These are phyloP conservation scores for Helleia helle DNA, from an alignment of 2,888 invertebrate genomes.

Conservation along the genomic window DNA sequence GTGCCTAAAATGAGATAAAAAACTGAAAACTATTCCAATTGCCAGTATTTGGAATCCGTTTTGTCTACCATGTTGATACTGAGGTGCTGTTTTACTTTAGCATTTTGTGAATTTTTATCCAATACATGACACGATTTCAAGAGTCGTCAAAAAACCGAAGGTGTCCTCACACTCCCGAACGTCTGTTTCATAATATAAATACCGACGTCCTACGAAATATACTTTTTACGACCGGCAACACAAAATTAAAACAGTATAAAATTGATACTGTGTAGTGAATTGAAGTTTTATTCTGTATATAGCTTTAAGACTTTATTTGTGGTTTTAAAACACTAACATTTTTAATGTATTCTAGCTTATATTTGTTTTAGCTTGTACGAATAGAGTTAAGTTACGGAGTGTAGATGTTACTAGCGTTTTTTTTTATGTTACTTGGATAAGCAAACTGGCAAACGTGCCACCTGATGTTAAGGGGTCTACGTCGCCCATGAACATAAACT, in stretches of 20 bases:
- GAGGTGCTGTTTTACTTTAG: constrained; percentile 23
- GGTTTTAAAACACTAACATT: too few relatives aligned
- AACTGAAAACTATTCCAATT: constrained; percentile 70
- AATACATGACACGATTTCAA: constrained; percentile 5
- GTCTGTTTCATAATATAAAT: constrained; percentile 8
- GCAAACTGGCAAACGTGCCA: too few relatives aligned
- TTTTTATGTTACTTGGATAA: too few relatives aligned
- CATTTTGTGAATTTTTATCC: constrained; percentile 11
- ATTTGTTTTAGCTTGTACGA: too few relatives aligned
- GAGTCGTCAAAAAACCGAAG: constrained; percentile 2
- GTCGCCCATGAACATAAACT: too few relatives aligned
- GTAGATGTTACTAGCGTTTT: too few relatives aligned
- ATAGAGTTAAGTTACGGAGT: too few relatives aligned
- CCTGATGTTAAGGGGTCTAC: too few relatives aligned
- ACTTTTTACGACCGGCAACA: neutral
- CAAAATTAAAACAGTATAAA: constrained; percentile 2
- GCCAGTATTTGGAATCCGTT: constrained; percentile 69
- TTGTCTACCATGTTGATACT: constrained; percentile 55
- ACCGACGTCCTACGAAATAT: neutral
- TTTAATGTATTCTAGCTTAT: too few relatives aligned
- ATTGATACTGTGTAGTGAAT: neutral
- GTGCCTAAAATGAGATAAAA: constrained; percentile 51
- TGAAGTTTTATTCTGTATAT: neutral
- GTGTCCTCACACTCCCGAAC: constrained; percentile 6
- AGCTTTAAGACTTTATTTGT: neutral